A percentile compares a stretch with the other conserved stretches of the same genome.
These are phyloP conservation scores for Nothobranchius furzeri DNA, from an alignment of 2,113 vertebrate genomes.

Conservation along the genomic window DNA sequence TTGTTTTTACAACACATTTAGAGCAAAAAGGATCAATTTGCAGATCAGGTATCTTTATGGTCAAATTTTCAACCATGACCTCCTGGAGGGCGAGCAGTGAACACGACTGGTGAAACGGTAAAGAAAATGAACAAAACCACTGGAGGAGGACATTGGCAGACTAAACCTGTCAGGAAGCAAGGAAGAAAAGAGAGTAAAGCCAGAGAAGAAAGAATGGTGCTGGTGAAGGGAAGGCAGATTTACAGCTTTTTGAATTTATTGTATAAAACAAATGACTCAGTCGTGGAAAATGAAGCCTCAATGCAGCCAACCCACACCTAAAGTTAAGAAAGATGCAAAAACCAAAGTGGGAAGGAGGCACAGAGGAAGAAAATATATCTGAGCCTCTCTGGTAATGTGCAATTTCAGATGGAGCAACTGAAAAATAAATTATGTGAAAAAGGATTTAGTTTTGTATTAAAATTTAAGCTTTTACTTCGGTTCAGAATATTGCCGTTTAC, in stretches of 20 bases:
- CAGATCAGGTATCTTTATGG: neutral
- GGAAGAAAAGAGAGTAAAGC: neutral
- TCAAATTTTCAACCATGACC: neutral
- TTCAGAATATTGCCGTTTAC: no score
- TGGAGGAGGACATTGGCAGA: neutral
- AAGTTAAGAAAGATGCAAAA: slow-evolving; percentile 31
- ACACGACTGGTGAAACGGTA: neutral
- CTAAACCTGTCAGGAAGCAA: neutral
- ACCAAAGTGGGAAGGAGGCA: slow-evolving; percentile 38
- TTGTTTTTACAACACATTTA: no score
- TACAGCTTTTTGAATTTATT: slow-evolving; percentile 16
- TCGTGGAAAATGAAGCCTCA: slow-evolving; percentile 21
- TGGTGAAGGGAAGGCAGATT: neutral
- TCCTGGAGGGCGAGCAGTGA: neutral
- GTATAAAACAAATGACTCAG: slow-evolving; percentile 47
- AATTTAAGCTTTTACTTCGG: no score
- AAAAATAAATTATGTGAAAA: neutral
- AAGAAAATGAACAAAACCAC: neutral
- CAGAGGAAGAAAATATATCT: slow-evolving; percentile 21
- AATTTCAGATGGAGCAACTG: slow-evolving; percentile 13
- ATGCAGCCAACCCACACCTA: slow-evolving; percentile 29
- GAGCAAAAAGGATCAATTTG: no score
- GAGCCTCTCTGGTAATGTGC: slow-evolving; percentile 20
- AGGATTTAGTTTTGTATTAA: neutral
- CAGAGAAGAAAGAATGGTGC: neutral